Base-by-base conservation (phyloP, 2,888 invertebrate genomes). In the Parasteatoda lunata region DNA sequence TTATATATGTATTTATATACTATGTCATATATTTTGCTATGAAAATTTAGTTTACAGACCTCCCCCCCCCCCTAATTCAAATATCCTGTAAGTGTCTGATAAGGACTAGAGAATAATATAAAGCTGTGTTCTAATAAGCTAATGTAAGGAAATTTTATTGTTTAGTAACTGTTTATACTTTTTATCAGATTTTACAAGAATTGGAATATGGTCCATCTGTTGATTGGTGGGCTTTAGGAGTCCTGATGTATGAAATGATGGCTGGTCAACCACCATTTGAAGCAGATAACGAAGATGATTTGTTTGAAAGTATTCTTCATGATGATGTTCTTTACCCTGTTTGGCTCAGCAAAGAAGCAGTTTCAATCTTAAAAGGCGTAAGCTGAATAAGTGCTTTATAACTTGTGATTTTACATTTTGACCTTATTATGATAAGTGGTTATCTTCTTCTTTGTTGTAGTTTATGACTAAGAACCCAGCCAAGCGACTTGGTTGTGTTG, bases 241-340 rank as follows among this genome's bases (percentile, higher is more conserved):
- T 99, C 87, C 94, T 98, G 71, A 96, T 98, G 96, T 99, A 99
- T 93, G 98, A 99, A 94, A 99, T 99, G 98, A 85, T 89, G 88
- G 89, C 89, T 30, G 89, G 99, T 0, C 99, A 99, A 93, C 99
- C 99, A 87, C 99, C 99, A n/a, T 99, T 99, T 93, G 99, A 99
- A 93, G 99, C 99, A 5, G 99, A 99, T 93, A 99, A 99, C 93
- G 99, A 99, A 93, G 99, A 99, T 92, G 99, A 99, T 92, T 94
- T 99, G 89, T 99, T 99, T 93, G 98, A 99, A 93, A 97, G 97
- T 89, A 99, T 99, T 91, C 94, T 99, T 91, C 97, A 98, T 92
- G 99, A 99, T 92, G 99, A 99, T 93, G 99, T 99, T 80, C 94
- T 98, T 30, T 99, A 99, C 93, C 99, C 99, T 13, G 98, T 98